These are phyloP conservation scores for Formica selysi DNA, from an alignment of 1,140 invertebrate genomes.

Conservation along the genomic window DNA sequence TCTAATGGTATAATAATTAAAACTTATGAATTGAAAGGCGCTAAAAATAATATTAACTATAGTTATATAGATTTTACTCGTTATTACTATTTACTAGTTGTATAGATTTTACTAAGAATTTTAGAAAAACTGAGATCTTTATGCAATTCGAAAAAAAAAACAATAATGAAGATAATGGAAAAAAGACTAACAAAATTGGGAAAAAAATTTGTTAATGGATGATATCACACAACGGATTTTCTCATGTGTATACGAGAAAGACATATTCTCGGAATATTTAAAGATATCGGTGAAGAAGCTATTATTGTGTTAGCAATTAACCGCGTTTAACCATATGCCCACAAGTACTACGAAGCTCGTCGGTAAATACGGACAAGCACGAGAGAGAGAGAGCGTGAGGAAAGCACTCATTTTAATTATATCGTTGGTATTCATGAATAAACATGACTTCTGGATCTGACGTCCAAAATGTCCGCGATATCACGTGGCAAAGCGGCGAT, in stretches of 20 bases:
- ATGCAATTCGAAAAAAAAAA: not conserved
- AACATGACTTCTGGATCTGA: conserved; percentile 59
- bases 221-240: not conserved
- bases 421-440: conserved; percentile 66
- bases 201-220: conserved; percentile 28
- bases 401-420: conserved; percentile 69
- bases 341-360: not conserved
- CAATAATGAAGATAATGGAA: not conserved
- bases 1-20: not conserved
- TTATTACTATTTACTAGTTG: too few species aligned
- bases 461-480: conserved; percentile 61
- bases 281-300: not conserved
- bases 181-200: not conserved
- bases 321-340: conserved; percentile 22
- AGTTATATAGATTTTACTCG: not conserved
- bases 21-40: not conserved
- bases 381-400: not conserved
- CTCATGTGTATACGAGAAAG: not conserved
- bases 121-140: not conserved
- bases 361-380: conserved; percentile 37
- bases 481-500: conserved; percentile 31
- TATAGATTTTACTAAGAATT: not conserved
- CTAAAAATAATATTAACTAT: not conserved
- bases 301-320: conserved; percentile 67
- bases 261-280: not conserved